A percentile compares a stretch with the other conserved stretches of the same genome.
Evolutionary conservation across 1,140 invertebrate genomes (phyloP).

Genomic region (Diachasmimorpha longicaudata): DNA sequence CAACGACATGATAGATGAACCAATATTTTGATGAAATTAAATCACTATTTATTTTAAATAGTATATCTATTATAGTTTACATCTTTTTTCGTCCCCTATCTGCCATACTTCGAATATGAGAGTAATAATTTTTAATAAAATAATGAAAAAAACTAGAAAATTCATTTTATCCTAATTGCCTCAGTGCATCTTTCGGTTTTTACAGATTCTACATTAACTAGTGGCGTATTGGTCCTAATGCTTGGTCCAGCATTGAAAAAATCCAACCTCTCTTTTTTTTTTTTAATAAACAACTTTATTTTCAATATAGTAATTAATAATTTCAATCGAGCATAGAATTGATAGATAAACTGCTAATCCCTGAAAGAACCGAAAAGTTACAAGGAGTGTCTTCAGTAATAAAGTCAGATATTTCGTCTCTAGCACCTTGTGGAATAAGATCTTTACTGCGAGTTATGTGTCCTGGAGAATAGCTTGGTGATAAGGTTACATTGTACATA

Average conservation of each 20-base stretch:
- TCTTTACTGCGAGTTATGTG: neutral
- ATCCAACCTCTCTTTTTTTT: too few species aligned
- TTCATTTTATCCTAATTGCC: too few species aligned
- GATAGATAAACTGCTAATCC: constrained; percentile 18
- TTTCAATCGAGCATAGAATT: constrained; percentile 15
- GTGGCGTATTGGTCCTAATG: too few species aligned
- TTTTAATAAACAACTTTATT: too few species aligned
- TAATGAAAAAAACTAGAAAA: too few species aligned
- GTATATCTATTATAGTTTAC: neutral
- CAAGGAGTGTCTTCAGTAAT: constrained; percentile 22
- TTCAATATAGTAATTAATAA: neutral
- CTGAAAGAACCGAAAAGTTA: constrained; percentile 23
- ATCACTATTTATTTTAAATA: neutral
- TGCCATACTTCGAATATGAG: neutral
- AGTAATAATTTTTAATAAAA: too few species aligned
- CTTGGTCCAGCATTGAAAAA: too few species aligned
- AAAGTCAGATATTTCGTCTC: constrained; percentile 14
- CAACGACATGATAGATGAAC: neutral
- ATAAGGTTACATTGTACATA: neutral
- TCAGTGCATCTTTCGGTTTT: too few species aligned
- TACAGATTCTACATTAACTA: too few species aligned
- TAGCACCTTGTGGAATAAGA: neutral
- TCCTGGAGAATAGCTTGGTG: constrained; percentile 1
- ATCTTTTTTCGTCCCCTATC: neutral
- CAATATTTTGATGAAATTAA: neutral